Evolutionary conservation across 2,797 vertebrate species (phyloP).

Genomic region (Thripadectes ignobilis): DNA sequence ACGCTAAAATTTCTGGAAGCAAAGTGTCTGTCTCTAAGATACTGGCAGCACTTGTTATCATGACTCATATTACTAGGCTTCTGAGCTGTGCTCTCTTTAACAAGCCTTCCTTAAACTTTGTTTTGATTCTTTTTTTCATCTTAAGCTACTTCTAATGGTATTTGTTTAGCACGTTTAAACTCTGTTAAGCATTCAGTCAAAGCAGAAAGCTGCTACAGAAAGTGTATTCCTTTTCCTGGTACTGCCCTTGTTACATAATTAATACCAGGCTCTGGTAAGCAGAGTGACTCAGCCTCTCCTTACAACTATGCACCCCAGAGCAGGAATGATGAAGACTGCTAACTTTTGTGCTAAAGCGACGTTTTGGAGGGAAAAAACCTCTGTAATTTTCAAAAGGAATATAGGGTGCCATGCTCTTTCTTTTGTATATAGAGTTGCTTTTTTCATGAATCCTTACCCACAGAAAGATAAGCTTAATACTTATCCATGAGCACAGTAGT

Average conservation of each 20-base stretch:
- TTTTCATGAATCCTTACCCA: neutral
- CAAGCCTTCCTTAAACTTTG: neutral
- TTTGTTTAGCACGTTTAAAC: neutral
- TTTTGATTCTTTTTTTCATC: neutral
- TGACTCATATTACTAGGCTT: neutral
- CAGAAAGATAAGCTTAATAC: neutral
- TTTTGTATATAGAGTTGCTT: neutral
- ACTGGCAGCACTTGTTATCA: neutral
- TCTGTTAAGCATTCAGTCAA: neutral
- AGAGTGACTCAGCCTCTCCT: neutral
- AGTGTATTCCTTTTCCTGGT: neutral
- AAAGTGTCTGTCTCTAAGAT: neutral
- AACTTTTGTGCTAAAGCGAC: neutral
- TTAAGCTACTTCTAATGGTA: neutral
- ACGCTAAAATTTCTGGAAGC: neutral
- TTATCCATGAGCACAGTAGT: fast-evolving
- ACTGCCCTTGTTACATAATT: neutral
- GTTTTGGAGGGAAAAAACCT: neutral
- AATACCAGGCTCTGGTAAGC: neutral
- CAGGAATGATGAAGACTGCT: neutral
- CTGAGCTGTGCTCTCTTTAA: neutral
- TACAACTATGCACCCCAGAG: fast-evolving
- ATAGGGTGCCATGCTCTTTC: fast-evolving
- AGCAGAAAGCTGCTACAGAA: neutral
- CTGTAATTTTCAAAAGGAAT: neutral